phyloP scores from a whole-genome alignment of 2,797 vertebrate genomes.

The Anomalospiza imberbis region DNA sequence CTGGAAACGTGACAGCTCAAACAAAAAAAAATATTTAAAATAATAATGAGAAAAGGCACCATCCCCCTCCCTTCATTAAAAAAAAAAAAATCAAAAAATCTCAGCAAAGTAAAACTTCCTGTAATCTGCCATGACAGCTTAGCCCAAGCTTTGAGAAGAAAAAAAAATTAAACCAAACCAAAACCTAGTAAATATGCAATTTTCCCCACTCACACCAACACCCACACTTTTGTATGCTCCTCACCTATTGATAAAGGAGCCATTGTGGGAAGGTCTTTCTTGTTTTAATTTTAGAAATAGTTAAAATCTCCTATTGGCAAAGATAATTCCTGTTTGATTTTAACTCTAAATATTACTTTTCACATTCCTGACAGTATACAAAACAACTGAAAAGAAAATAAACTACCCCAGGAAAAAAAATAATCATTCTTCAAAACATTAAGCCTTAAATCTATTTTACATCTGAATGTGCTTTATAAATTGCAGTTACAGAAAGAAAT shows the following conservation, averaged over 20 bases:
- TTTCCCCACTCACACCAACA: background rate
- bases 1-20: constrained; percentile 16
- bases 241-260: background rate
- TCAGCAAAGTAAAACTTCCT: constrained; percentile 2
- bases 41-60: constrained; percentile 3
- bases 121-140: background rate
- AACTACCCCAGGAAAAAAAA: background rate
- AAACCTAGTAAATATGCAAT: background rate
- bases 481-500: background rate
- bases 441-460: constrained; percentile 39
- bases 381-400: background rate
- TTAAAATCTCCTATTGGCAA: background rate
- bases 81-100: background rate
- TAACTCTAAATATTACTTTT: background rate
- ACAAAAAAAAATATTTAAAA: constrained; percentile 23
- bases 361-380: background rate
- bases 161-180: background rate
- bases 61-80: background rate
- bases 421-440: background rate
- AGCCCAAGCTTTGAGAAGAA: background rate
- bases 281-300: constrained; percentile 3
- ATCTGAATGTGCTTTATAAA: background rate
- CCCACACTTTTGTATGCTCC: background rate
- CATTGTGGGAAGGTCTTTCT: background rate
- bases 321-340: background rate